Base-by-base conservation (phyloP, 1,140 invertebrate genomes). In the Melitaea cinxia region DNA sequence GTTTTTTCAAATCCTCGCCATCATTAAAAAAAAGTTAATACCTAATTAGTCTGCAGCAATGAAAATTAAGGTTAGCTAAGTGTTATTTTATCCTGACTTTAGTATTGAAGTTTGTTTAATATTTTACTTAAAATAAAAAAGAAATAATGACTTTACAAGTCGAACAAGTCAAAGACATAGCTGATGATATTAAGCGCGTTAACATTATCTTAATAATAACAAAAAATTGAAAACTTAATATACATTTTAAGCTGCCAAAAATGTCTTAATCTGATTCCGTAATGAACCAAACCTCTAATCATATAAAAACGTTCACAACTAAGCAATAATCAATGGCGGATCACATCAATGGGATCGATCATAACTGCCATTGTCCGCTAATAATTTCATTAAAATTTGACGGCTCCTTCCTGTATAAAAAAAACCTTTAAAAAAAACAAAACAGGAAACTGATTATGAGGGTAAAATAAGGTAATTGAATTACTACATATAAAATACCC, bases 301-400 rank as follows among this genome's bases (percentile, higher is more conserved):
- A 21, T 23, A 47, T 2, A 23, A 47, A 64, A 60, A 35, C 49
- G 17, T 26, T 59, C 50, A 37, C 30, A 54, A 9, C 53, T 17
- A 9, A 39, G 50, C 50, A 55, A 60, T 68, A 67, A 80, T 77
- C 76, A 78, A 82, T 78, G 75, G 65, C 62, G 60, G 61, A 75
- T 67, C 52, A 33, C 17, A 47, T 58, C 42, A 66, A 67, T 70
- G 55, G 65, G 63, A 35, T 39, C 73, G 81, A 85, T 87, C 82
- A 87, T 85, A 87, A 85, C 77, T 68, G 57, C 61, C 75, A 75
- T 87, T 87, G 75, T 84, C 30, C 65, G 45, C 33, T 52, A 83
- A 77, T 88, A 88, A 88, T 88, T 88, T 88, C 78, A 88, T 88
- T 88, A 88, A 88, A 84, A 83, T 85, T 85, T 85, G 85, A 85